Evolutionary conservation across 1,140 invertebrate genomes (phyloP).

Genomic region (Oreohelix idahoensis): DNA sequence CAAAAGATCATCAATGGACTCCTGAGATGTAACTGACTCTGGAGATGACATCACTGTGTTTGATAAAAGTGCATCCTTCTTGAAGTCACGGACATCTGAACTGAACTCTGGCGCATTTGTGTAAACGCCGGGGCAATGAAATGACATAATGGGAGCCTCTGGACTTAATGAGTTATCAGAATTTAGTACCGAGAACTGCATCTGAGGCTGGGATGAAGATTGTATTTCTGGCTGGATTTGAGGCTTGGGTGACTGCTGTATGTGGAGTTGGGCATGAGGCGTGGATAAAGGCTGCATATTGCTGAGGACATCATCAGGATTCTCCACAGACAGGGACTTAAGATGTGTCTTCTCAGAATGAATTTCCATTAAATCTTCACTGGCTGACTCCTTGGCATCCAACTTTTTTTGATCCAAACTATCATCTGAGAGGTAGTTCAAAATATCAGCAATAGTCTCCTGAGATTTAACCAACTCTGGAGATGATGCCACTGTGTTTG

Average conservation of each 20-base stretch:
- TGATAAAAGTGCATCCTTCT: neutral
- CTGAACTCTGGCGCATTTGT: neutral
- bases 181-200: neutral
- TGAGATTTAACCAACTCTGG: conserved; percentile 9
- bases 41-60: neutral
- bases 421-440: conserved; percentile 50
- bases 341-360: conserved; percentile 32
- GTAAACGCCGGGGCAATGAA: neutral
- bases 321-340: too few relatives aligned
- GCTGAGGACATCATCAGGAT: too few relatives aligned
- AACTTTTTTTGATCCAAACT: conserved; percentile 36
- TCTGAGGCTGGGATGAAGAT: neutral
- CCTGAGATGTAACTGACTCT: conserved; percentile 13
- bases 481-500: neutral
- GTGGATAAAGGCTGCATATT: too few relatives aligned
- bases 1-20: conserved; percentile 62
- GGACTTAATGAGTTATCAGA: neutral
- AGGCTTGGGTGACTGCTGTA: neutral
- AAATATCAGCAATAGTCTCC: conserved; percentile 59
- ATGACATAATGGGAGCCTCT: neutral
- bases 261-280: too few relatives aligned
- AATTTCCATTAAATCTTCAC: conserved; percentile 41
- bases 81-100: neutral
- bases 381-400: conserved; percentile 41
- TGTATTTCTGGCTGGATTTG: neutral